phyloP scores from a whole-genome alignment of 2,113 vertebrate species.

The Nanorana parkeri region DNA sequence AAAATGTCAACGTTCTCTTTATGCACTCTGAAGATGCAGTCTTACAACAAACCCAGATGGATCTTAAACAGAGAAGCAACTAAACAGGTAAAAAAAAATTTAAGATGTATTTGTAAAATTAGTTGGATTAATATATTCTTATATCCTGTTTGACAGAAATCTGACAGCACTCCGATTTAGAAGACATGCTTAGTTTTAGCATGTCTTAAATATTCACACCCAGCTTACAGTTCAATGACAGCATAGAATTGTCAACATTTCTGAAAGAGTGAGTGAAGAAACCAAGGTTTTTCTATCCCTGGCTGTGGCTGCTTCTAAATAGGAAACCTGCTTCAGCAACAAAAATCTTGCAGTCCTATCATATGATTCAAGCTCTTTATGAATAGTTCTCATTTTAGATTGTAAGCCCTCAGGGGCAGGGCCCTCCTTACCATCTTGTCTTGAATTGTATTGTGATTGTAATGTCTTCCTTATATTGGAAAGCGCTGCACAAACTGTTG shows the following conservation, averaged over 20 bases:
- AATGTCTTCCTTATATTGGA: too few relatives aligned
- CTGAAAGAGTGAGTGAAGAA: not conserved
- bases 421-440: too few relatives aligned
- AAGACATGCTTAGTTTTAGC: slow-evolving; percentile 34
- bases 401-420: too few relatives aligned
- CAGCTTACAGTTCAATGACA: slow-evolving; percentile 7
- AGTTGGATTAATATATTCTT: not conserved
- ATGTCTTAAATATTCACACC: slow-evolving; percentile 33
- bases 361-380: too few relatives aligned
- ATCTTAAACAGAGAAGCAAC: not conserved
- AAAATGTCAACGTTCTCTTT: too few relatives aligned
- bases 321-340: not conserved
- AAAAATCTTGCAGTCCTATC: too few relatives aligned
- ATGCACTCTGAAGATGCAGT: not conserved
- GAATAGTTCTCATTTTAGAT: too few relatives aligned
- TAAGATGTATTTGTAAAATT: not conserved
- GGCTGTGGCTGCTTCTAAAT: not conserved
- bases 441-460: too few relatives aligned
- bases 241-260: slow-evolving; percentile 30
- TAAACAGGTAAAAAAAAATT: too few relatives aligned
- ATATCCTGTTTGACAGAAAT: slow-evolving; percentile 35
- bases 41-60: not conserved
- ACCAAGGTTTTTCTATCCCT: not conserved
- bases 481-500: too few relatives aligned
- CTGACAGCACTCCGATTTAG: slow-evolving; percentile 15